Conservation (phyloP, 2,888 invertebrate genomes). For the Thereva unica region DNA sequence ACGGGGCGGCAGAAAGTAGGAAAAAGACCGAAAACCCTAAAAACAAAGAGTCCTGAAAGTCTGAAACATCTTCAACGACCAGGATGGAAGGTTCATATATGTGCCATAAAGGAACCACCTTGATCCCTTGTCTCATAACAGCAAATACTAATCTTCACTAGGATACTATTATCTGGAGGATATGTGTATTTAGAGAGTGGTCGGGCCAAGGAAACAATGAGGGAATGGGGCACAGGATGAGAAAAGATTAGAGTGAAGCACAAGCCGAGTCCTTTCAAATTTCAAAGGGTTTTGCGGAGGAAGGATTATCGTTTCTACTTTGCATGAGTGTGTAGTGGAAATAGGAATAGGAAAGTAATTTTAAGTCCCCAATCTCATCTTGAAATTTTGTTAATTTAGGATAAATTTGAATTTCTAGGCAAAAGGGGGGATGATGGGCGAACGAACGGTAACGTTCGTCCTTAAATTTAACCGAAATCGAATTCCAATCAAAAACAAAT, state of each 20-base stretch:
- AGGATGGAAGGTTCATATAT: conserved; percentile 14
- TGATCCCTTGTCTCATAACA: conserved; percentile 37
- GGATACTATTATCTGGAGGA: conserved; percentile 14
- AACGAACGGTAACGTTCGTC: too few relatives aligned
- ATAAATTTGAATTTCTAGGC: conserved; percentile 5
- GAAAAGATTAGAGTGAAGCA: too few relatives aligned
- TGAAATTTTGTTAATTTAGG: conserved; percentile 23
- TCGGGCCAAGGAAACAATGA: too few relatives aligned
- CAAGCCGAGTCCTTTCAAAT: neutral
- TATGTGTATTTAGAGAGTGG: neutral
- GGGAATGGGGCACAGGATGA: too few relatives aligned
- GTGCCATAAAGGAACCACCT: conserved; percentile 35
- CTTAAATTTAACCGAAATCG: too few relatives aligned
- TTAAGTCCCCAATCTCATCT: conserved; percentile 4
- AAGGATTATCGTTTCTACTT: conserved; percentile 24
- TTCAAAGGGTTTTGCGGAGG: conserved; percentile 17
- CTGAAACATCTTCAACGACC: conserved; percentile 26
- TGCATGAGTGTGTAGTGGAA: conserved; percentile 5
- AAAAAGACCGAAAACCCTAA: conserved; percentile 14
- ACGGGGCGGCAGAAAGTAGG: conserved; percentile 6
- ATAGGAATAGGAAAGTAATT: conserved; percentile 8
- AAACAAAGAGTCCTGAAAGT: conserved; percentile 31
- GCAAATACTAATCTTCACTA: conserved; percentile 32
- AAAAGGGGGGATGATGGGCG: neutral
- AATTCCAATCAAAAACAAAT: too few relatives aligned